Conservation (phyloP, 2,113 vertebrate genomes). For the Cairina moschata region DNA sequence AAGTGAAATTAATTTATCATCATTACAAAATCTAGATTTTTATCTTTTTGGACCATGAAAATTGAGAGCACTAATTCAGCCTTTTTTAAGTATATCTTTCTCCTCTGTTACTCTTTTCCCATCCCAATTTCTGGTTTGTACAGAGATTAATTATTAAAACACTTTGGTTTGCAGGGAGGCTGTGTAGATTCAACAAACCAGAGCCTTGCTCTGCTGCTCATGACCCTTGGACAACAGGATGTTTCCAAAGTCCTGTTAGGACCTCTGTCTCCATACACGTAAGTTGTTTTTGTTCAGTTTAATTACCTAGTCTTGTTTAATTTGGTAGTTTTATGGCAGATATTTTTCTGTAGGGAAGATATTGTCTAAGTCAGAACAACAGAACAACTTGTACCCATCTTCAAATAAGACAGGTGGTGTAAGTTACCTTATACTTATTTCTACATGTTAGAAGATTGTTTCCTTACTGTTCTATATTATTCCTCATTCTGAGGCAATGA, state of each 20-base stretch:
- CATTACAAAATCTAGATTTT: constrained; percentile 21
- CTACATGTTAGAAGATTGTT: neutral
- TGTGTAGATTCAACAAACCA: constrained; percentile 96
- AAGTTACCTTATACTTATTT: constrained; percentile 22
- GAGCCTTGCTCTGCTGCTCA: constrained; percentile 90
- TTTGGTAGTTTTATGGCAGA: neutral
- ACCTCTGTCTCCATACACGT: constrained; percentile 96
- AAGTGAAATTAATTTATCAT: neutral
- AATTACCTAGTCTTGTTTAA: neutral
- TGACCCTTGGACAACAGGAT: constrained; percentile 97
- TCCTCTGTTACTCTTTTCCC: neutral
- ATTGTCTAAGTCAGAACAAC: neutral
- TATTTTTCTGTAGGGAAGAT: neutral
- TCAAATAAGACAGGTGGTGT: neutral
- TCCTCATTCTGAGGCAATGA: neutral
- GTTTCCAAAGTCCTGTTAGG: constrained; percentile 96
- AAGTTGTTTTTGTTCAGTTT: constrained; percentile 73
- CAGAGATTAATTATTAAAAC: constrained; percentile 71
- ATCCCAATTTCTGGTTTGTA: constrained; percentile 53
- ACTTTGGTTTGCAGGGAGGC: constrained; percentile 87
- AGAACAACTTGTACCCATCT: neutral
- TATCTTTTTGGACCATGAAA: constrained; percentile 21
- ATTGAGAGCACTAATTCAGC: neutral
- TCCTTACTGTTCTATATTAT: neutral
- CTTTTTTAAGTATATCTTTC: neutral